A percentile compares a stretch with the other conserved stretches of the same genome.
phyloP scores from a whole-genome alignment of 2,797 vertebrate genomes.

The Dicrostonyx torquatus region DNA sequence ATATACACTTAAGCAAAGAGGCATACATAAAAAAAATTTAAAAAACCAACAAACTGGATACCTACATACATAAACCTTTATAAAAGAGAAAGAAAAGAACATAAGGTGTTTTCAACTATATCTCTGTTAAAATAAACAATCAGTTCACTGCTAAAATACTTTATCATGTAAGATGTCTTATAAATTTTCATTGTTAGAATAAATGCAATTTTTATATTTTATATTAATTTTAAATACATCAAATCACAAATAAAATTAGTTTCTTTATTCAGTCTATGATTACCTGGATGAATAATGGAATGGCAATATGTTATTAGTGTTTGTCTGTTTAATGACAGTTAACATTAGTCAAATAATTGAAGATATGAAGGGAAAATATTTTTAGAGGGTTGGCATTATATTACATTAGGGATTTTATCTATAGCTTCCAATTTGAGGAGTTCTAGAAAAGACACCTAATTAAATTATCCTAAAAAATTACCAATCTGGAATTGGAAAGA shows the following conservation, averaged over 20 bases:
- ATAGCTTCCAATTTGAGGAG: not conserved
- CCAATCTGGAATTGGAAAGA: not conserved
- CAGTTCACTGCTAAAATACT: not conserved
- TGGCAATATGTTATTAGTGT: not conserved
- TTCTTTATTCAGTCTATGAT: not conserved
- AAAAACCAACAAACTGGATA: too few relatives aligned
- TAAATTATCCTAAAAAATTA: not conserved
- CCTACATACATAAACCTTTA: not conserved
- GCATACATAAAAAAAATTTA: not conserved
- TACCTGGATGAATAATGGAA: not conserved
- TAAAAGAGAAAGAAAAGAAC: not conserved
- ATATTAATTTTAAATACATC: not conserved
- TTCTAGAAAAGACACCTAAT: not conserved
- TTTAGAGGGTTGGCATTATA: not conserved
- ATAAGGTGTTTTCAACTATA: not conserved
- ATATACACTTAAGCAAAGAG: not conserved
- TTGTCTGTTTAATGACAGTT: not conserved
- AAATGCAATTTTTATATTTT: not conserved
- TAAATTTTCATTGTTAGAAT: not conserved
- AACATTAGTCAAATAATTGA: not conserved
- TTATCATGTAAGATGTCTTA: not conserved
- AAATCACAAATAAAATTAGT: not conserved
- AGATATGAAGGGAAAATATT: not conserved
- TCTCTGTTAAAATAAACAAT: not conserved
- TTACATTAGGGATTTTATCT: not conserved